phyloP scores from a whole-genome alignment of 2,113 vertebrate genomes.

The Felis catus region DNA sequence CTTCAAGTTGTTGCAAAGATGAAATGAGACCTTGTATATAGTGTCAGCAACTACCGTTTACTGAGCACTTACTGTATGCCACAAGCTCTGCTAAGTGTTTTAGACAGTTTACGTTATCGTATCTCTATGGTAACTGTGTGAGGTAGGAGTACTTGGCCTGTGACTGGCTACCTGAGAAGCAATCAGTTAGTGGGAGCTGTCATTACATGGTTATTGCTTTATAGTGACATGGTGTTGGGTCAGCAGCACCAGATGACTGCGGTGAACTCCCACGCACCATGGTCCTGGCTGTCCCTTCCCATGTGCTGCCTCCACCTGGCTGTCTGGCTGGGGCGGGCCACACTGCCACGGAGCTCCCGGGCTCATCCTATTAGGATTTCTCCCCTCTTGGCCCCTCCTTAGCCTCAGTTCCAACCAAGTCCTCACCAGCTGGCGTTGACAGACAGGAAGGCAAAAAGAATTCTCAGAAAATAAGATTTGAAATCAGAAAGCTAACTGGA shows the following conservation, averaged over 20 bases:
- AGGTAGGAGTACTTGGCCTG: background rate
- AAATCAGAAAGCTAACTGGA: background rate
- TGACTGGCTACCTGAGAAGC: background rate
- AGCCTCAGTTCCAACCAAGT: background rate
- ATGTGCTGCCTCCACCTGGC: background rate
- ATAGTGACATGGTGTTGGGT: background rate
- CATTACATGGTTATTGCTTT: background rate
- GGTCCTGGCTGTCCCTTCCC: background rate
- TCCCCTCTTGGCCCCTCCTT: background rate
- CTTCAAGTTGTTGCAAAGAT: background rate
- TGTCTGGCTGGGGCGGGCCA: background rate
- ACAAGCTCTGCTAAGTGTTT: background rate
- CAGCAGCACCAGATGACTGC: background rate
- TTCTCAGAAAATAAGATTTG: conserved; percentile 24
- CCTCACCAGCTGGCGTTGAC: background rate
- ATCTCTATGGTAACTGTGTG: background rate
- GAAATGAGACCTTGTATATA: background rate
- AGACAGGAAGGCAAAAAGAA: background rate
- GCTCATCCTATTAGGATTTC: background rate
- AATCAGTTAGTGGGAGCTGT: background rate
- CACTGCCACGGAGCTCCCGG: background rate
- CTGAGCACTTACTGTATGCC: background rate
- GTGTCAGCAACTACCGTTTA: background rate
- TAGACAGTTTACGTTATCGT: background rate
- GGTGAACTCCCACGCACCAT: background rate